These are phyloP conservation scores for Oreochromis aureus DNA, from an alignment of 2,113 vertebrate genomes.

Conservation along the genomic window DNA sequence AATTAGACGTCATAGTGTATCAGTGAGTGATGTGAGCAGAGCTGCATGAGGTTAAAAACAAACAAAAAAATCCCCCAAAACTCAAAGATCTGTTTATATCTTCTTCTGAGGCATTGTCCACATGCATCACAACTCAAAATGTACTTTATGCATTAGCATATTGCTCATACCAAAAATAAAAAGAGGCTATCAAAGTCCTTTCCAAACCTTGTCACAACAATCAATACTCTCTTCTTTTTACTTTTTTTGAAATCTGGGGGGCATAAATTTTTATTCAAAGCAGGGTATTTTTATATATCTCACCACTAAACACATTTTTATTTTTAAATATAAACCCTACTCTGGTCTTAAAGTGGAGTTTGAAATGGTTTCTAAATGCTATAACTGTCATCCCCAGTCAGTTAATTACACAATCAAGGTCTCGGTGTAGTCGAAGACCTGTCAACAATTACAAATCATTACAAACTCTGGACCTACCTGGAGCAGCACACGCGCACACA, in stretches of 20 bases:
- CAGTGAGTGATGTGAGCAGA: neutral
- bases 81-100: neutral
- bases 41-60: neutral
- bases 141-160: neutral
- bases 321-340: neutral
- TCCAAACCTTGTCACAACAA: neutral
- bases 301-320: neutral
- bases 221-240: neutral
- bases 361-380: neutral
- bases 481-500: neutral
- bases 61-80: neutral
- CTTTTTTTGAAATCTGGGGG: neutral
- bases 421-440: neutral
- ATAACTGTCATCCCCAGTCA: neutral
- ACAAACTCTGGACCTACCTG: slow-evolving; percentile 27
- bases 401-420: neutral
- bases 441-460: neutral
- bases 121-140: neutral
- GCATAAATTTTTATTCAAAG: neutral
- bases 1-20: neutral
- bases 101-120: neutral
- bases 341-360: neutral
- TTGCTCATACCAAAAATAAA: neutral
- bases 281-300: neutral
- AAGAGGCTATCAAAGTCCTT: neutral